Evolutionary conservation across 2,113 vertebrate species (phyloP).

Genomic region (Pseudorectes ferrugineus): DNA sequence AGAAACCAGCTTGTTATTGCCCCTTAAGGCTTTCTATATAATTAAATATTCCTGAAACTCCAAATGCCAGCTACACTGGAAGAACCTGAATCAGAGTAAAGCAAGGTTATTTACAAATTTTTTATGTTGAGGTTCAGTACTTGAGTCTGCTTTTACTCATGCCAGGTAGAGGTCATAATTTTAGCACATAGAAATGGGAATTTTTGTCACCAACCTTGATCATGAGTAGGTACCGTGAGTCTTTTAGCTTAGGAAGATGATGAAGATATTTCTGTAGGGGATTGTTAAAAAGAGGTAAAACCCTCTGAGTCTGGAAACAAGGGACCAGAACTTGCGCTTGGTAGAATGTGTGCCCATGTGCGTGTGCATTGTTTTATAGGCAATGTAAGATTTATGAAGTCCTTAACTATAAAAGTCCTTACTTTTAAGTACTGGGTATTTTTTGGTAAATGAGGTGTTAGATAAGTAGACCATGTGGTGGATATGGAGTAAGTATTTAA

Average conservation of each 20-base stretch:
- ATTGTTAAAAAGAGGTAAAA: neutral
- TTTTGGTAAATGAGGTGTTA: neutral
- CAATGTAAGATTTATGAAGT: neutral
- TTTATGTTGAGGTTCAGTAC: neutral
- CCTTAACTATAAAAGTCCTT: neutral
- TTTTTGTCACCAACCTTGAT: neutral
- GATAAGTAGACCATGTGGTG: neutral
- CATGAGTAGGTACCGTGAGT: neutral
- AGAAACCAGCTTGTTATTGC: slow-evolving; percentile 32
- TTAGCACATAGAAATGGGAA: neutral
- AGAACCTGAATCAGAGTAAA: neutral
- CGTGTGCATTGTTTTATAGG: neutral
- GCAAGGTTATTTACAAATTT: neutral
- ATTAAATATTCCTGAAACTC: slow-evolving; percentile 54
- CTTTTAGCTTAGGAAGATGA: neutral
- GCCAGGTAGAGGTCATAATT: neutral
- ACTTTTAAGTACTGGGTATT: neutral
- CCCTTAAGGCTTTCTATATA: slow-evolving; percentile 58
- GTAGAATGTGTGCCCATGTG: neutral
- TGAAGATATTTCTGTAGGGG: neutral
- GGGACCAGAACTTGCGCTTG: neutral
- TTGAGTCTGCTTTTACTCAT: neutral
- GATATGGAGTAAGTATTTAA: neutral
- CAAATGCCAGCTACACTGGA: neutral
- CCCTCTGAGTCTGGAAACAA: neutral